Conservation (phyloP, 2,888 invertebrate genomes). For the Stegophylla sp. region DNA sequence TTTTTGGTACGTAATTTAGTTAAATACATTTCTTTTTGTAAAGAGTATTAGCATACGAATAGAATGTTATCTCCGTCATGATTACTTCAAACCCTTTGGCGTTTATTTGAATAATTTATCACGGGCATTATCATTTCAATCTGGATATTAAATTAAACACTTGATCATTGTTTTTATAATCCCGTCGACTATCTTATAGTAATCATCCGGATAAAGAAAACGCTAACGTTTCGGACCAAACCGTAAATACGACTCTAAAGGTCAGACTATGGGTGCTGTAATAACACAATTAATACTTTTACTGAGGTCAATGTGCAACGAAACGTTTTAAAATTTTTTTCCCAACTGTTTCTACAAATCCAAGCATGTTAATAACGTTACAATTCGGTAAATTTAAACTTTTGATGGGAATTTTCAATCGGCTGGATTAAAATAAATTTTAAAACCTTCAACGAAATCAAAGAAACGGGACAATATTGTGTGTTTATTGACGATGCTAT, state of each 20-base stretch:
- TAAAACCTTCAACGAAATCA: too few relatives aligned
- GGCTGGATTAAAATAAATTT: too few relatives aligned
- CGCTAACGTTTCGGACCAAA: neutral
- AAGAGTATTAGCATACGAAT: slow-evolving; percentile 31
- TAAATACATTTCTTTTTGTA: slow-evolving; percentile 7
- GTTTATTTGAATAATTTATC: slow-evolving; percentile 22
- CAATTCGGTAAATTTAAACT: neutral
- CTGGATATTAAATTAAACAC: neutral
- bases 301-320: neutral
- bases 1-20: neutral
- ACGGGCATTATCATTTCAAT: neutral
- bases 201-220: neutral
- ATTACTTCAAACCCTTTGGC: neutral
- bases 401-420: too few relatives aligned
- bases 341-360: neutral
- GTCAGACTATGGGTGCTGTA: too few relatives aligned
- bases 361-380: slow-evolving; percentile 4
- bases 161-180: neutral
- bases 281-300: too few relatives aligned
- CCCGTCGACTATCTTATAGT: neutral
- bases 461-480: too few relatives aligned
- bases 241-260: too few relatives aligned
- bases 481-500: too few relatives aligned
- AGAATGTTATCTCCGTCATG: neutral
- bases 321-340: slow-evolving; percentile 10